Percentiles rank a stretch among this genome's conserved stretches.
Conservation (phyloP, 2,797 vertebrate genomes). For the Esox masquinongy region DNA sequence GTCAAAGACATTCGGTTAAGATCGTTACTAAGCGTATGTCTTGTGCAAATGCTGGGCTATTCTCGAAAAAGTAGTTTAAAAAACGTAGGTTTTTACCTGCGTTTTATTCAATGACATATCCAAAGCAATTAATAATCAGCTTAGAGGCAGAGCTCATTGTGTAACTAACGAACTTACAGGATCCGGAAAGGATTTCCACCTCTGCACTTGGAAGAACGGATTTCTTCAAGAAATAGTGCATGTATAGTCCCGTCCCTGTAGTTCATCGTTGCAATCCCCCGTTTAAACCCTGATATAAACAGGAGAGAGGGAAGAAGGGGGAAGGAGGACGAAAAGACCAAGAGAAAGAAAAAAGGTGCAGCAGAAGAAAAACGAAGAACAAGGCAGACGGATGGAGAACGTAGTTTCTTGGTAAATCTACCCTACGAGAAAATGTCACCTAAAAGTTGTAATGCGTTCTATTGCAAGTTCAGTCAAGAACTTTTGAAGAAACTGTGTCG, state of each 20-base stretch:
- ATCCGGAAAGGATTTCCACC: conserved; percentile 64
- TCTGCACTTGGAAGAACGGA: conserved; percentile 41
- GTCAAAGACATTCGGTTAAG: background rate
- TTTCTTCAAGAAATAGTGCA: background rate
- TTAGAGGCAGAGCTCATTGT: conserved; percentile 17
- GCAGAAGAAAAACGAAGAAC: background rate
- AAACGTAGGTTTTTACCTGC: background rate
- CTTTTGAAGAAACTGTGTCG: background rate
- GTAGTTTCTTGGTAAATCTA: background rate
- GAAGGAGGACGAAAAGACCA: conserved; percentile 7
- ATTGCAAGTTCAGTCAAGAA: conserved; percentile 4
- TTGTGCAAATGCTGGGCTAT: background rate
- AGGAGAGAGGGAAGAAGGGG: conserved; percentile 16
- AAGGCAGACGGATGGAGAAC: background rate
- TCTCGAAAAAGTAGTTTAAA: conserved; percentile 1
- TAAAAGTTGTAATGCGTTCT: background rate
- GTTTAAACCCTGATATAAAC: conserved; percentile 29
- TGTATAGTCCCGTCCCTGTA: conserved; percentile 6
- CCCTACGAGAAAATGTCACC: background rate
- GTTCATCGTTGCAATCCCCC: conserved; percentile 35
- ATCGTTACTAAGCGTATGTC: background rate
- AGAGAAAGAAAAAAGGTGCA: conserved; percentile 4
- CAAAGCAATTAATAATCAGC: background rate
- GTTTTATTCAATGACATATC: background rate
- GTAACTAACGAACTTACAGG: conserved; percentile 66